A percentile compares a stretch with the other conserved stretches of the same genome.
These are phyloP conservation scores for Dasyprocta punctata DNA, from an alignment of 2,113 vertebrate genomes.

Conservation along the genomic window DNA sequence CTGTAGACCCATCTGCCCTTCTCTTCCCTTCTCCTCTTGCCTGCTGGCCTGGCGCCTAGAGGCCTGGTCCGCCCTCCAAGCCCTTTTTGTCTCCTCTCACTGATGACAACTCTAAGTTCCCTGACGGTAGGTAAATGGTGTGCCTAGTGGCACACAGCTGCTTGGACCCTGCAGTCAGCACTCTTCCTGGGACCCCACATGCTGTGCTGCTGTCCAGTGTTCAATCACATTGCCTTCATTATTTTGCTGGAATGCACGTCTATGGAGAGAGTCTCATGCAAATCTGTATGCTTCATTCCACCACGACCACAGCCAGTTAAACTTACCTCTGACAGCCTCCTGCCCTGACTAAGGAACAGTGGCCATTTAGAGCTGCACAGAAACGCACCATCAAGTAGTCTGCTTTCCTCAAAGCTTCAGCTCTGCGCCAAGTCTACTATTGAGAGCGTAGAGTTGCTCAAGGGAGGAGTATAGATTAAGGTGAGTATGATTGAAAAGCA, in stretches of 20 bases:
- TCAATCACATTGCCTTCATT: not conserved
- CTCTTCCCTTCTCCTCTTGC: not conserved
- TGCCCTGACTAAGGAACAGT: not conserved
- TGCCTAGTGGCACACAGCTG: too few species aligned
- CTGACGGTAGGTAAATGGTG: too few species aligned
- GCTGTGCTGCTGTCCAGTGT: too few species aligned
- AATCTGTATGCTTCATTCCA: not conserved
- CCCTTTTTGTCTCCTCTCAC: not conserved
- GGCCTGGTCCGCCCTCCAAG: not conserved
- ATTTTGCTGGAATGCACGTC: slow-evolving; percentile 23
- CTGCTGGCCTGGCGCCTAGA: not conserved
- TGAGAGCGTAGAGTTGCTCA: not conserved
- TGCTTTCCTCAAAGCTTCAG: not conserved
- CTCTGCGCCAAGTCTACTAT: not conserved
- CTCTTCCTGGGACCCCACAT: too few species aligned
- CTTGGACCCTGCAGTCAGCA: too few species aligned
- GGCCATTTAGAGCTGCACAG: not conserved
- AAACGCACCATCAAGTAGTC: not conserved
- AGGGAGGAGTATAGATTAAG: not conserved
- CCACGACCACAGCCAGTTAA: not conserved
- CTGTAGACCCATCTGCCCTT: not conserved
- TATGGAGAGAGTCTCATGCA: not conserved
- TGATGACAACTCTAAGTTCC: not conserved
- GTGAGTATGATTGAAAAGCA: not conserved
- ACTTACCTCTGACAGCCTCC: not conserved